A percentile compares a stretch with the other conserved stretches of the same genome.
phyloP scores from a whole-genome alignment of 2,113 vertebrate species.

The Erpornis zantholeuca region DNA sequence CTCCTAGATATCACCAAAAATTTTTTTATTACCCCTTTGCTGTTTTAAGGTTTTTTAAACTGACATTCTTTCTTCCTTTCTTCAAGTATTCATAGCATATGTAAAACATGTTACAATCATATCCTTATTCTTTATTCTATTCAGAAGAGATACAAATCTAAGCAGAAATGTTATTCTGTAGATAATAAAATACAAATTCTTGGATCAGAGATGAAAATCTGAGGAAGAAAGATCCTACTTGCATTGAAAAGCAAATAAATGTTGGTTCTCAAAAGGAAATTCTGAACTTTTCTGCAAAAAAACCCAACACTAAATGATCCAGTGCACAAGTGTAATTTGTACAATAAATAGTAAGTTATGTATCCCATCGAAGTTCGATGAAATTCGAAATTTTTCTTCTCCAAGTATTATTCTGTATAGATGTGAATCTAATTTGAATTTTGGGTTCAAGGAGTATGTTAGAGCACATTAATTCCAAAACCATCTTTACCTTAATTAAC shows the following conservation, averaged over 20 bases:
- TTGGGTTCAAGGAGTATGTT: neutral
- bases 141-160: slow-evolving; percentile 19
- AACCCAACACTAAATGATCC: neutral
- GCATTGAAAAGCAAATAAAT: slow-evolving; percentile 1
- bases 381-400: neutral
- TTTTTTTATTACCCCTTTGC: neutral
- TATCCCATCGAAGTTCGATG: too few relatives aligned
- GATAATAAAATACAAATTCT: slow-evolving; percentile 12
- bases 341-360: neutral
- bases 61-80: neutral
- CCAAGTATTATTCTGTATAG: neutral
- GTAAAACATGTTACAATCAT: neutral
- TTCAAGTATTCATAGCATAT: neutral
- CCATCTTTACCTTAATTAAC: neutral
- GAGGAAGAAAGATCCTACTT: neutral
- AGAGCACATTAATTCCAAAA: neutral
- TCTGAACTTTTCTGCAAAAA: neutral
- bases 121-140: neutral
- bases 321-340: neutral
- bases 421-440: neutral
- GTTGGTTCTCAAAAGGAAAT: neutral
- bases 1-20: neutral
- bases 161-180: neutral
- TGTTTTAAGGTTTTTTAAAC: neutral
- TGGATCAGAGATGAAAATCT: slow-evolving; percentile 2